Conservation (phyloP, 1,140 invertebrate genomes). For the Oryzaephilus surinamensis region DNA sequence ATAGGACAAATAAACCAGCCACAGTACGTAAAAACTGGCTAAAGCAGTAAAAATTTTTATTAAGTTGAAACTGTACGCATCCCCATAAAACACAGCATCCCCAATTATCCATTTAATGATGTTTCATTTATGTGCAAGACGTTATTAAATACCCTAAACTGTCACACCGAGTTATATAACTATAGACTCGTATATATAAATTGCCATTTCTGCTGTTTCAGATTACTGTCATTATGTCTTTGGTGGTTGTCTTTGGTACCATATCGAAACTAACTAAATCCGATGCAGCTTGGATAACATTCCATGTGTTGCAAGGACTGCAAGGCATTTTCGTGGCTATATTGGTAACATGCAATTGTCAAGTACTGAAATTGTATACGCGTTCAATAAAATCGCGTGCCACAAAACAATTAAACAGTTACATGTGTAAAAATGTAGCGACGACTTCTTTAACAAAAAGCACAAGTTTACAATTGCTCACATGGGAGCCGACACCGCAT, state of each 20-base stretch:
- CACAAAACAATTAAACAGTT: slow-evolving; percentile 18
- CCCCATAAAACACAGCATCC: no score
- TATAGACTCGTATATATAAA: background rate
- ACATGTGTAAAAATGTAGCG: slow-evolving; percentile 14
- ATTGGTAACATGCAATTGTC: slow-evolving; percentile 54
- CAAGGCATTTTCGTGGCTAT: slow-evolving; percentile 52
- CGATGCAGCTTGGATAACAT: slow-evolving; percentile 37
- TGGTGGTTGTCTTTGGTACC: slow-evolving; percentile 26
- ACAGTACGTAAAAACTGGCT: no score
- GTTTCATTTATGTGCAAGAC: no score
- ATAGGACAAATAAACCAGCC: no score
- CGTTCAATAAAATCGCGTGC: slow-evolving; percentile 25
- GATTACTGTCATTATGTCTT: slow-evolving; percentile 29
- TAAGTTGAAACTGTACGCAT: no score
- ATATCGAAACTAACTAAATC: slow-evolving; percentile 26
- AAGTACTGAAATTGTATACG: slow-evolving; percentile 36
- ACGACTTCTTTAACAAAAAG: slow-evolving; percentile 23
- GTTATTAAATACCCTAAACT: no score
- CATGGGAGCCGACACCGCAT: slow-evolving; percentile 33
- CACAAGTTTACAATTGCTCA: slow-evolving; percentile 32
- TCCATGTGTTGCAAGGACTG: slow-evolving; percentile 38
- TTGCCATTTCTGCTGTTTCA: slow-evolving; percentile 21
- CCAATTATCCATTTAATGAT: no score
- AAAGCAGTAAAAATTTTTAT: no score
- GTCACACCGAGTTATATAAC: no score